Percentiles rank a stretch among this genome's conserved stretches.
phyloP scores from a whole-genome alignment of 2,797 vertebrate genomes.

The Spheniscus humboldti region DNA sequence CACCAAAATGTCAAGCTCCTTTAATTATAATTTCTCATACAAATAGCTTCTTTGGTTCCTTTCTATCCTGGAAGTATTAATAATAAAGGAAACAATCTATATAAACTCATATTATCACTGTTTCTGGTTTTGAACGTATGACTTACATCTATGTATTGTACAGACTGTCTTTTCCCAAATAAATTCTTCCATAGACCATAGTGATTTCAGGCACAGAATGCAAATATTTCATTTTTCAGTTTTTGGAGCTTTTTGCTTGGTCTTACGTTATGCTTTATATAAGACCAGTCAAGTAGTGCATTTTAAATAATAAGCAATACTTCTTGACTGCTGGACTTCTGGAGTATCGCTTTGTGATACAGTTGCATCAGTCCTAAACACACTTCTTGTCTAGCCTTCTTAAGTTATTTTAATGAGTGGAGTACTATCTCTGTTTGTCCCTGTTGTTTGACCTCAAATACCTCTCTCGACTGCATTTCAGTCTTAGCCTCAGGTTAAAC shows the following conservation, averaged over 20 bases:
- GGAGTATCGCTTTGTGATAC: background rate
- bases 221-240: background rate
- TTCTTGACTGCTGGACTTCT: background rate
- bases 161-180: background rate
- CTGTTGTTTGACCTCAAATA: background rate
- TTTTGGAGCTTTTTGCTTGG: background rate
- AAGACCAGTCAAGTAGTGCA: background rate
- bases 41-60: background rate
- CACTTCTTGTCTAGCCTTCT: background rate
- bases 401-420: background rate
- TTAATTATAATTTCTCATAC: background rate
- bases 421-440: background rate
- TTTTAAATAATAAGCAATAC: background rate
- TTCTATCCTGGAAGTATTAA: background rate
- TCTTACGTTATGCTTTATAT: background rate
- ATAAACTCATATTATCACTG: background rate
- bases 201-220: background rate
- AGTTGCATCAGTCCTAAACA: background rate
- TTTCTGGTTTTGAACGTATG: background rate
- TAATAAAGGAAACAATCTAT: background rate
- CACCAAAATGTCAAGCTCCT: background rate
- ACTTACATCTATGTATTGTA: background rate
- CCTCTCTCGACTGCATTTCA: background rate
- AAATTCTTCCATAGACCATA: background rate
- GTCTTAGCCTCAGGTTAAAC: too few relatives aligned